These are phyloP conservation scores for Paramormyrops kingsleyae DNA, from an alignment of 2,113 vertebrate species.

Conservation along the genomic window DNA sequence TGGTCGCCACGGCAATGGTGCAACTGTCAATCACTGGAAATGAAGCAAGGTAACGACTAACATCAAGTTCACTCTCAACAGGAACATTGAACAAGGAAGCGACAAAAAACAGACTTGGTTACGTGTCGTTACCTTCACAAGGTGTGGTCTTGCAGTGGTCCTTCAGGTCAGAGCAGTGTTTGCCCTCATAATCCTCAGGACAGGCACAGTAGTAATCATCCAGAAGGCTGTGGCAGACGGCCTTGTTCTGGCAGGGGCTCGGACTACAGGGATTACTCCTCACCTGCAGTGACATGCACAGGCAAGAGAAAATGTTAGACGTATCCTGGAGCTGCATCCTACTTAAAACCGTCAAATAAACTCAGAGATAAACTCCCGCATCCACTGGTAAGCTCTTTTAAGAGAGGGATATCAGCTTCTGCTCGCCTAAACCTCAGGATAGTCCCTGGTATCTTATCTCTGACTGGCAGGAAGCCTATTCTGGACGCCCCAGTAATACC, in stretches of 20 bases:
- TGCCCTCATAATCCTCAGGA: conserved; percentile 78
- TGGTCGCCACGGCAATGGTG: conserved; percentile 74
- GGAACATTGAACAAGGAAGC: not conserved
- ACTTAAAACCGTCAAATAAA: not conserved
- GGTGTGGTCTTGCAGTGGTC: conserved; percentile 82
- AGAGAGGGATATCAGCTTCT: not conserved
- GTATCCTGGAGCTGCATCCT: not conserved
- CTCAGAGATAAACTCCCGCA: not conserved
- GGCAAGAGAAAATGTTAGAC: not conserved
- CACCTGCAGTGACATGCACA: conserved; percentile 51
- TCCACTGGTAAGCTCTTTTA: conserved; percentile 13
- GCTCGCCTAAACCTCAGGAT: conserved; percentile 11
- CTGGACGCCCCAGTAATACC: not conserved
- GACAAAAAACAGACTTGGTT: not conserved
- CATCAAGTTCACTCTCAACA: not conserved
- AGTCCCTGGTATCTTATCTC: not conserved
- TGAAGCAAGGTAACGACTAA: not conserved
- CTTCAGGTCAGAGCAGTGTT: conserved; percentile 83
- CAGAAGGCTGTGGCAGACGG: conserved; percentile 69
- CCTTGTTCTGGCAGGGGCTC: conserved; percentile 80
- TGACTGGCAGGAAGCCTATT: not conserved
- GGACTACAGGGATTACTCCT: conserved; percentile 75
- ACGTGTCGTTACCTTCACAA: conserved; percentile 69
- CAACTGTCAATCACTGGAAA: conserved; percentile 86
- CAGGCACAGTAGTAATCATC: conserved; percentile 87